Percentiles rank a stretch among this genome's conserved stretches.
Conservation (phyloP, 2,113 vertebrate genomes). For the Australoheros scitulus region DNA sequence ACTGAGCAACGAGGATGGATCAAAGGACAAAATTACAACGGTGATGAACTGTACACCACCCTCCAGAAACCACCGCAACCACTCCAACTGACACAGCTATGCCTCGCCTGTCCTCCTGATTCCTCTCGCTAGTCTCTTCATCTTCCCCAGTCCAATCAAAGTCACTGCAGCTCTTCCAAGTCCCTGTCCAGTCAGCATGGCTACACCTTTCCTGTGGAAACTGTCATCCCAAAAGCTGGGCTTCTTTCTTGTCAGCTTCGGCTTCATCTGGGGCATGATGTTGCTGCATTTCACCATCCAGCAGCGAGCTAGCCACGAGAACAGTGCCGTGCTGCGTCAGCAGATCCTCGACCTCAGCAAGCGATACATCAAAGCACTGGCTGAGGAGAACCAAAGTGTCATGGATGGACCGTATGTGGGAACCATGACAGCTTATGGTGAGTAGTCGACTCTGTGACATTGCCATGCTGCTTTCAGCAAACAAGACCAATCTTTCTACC, state of each 20-base stretch:
- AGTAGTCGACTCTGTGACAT: constrained; percentile 52
- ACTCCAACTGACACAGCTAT: constrained; percentile 69
- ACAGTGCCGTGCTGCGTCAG: constrained; percentile 91
- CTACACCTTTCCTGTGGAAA: constrained; percentile 91
- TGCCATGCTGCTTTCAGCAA: background rate
- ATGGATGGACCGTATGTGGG: constrained; percentile 98
- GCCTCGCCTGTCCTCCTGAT: constrained; percentile 72
- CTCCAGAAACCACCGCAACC: background rate
- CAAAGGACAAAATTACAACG: constrained; percentile 49
- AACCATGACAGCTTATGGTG: constrained; percentile 97
- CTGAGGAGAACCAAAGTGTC: constrained; percentile 95
- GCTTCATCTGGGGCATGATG: constrained; percentile 99
- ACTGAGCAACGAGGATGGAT: constrained; percentile 51
- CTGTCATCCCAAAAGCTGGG: constrained; percentile 98
- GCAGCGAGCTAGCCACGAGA: constrained; percentile 93
- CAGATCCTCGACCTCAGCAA: constrained; percentile 99
- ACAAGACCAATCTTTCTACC: background rate
- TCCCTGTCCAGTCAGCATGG: constrained; percentile 80
- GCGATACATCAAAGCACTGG: constrained; percentile 96
- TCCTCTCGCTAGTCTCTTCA: background rate
- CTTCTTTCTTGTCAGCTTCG: constrained; percentile 97
- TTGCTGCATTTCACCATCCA: constrained; percentile 99
- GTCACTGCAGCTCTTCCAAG: constrained; percentile 44
- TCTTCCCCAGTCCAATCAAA: background rate
- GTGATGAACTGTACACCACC: constrained; percentile 33